Base-by-base conservation (phyloP, 1,140 invertebrate species). In the Tyrophagus putrescentiae region DNA sequence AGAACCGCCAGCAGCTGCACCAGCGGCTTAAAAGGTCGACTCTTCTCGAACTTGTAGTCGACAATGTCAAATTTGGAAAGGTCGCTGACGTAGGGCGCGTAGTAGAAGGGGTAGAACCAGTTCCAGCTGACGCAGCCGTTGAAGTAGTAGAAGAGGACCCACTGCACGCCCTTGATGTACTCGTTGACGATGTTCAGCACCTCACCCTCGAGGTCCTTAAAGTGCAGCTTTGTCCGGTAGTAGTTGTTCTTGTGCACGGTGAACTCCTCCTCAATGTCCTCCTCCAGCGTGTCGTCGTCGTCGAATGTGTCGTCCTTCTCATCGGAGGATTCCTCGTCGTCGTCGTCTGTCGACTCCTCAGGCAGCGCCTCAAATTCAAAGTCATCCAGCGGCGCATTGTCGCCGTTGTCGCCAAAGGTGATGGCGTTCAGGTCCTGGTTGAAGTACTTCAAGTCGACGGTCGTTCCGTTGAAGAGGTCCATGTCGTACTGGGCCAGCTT, bases 21-120 rank as follows among this genome's bases (percentile, higher is more conserved):
- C 72, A 93, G 98, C 0, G 94, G 93, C 62, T 85, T 75, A 71
- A 98, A 98, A 0, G 94, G 92, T 67, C 78, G 78, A 0, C 84
- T 88, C 53, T 87, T 68, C 7, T 93, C 82, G 71, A 91, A 96
- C 5, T 82, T 63, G 16, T 79, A 68, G 29, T 72, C 67, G 67
- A 77, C 69, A 60, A 75, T 56, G 31, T 66, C 67, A 66, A 96
- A 92, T 60, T 83, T 79, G 64, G 80, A 83, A 28, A 98, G 80
- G 71, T 98, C 94, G 6, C 90, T 94, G 45, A 96, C 86, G 68
- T 85, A 96, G 0, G 93, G 93, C 0, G 92, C 85, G 73, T 97
- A 98, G 71, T 98, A 92, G 68, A 88, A 85, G 0, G 90, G 91
- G 72, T 94, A 98, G 67, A 80, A 97, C 93, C 93, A 98, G 23